Conservation (phyloP, 2,888 invertebrate species). For the Caenorhabditis sinica region DNA sequence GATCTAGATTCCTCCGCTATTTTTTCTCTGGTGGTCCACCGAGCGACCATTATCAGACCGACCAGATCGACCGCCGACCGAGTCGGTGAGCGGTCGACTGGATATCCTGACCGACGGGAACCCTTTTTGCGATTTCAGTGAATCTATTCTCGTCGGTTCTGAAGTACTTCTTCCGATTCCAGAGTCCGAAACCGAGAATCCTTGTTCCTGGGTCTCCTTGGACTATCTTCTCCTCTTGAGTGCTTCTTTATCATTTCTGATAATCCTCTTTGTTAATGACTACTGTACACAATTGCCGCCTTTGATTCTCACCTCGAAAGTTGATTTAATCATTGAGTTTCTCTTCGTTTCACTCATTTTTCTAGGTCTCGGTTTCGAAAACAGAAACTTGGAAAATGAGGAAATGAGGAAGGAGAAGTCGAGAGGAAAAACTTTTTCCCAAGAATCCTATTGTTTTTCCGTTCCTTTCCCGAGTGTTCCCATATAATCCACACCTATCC, state of each 20-base stretch:
- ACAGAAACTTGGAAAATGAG: conserved; percentile 5
- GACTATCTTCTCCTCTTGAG: not conserved
- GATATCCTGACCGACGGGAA: no score
- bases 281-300: conserved; percentile 49
- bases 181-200: no score
- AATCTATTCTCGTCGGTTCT: no score
- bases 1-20: no score
- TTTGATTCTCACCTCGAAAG: conserved; percentile 19
- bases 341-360: not conserved
- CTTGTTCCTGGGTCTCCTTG: not conserved
- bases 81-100: no score
- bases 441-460: conserved; percentile 52
- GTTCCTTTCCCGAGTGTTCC: not conserved
- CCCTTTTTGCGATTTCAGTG: no score
- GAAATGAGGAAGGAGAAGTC: conserved; percentile 35
- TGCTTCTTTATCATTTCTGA: not conserved
- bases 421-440: conserved; percentile 15
- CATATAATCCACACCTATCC: conserved; percentile 57
- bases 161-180: no score
- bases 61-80: no score
- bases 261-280: conserved; percentile 37
- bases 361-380: conserved; percentile 6
- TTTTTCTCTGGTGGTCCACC: no score
- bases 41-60: no score
- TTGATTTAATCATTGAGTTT: conserved; percentile 57